These are phyloP conservation scores for Gasterosteus aculeatus DNA, from an alignment of 2,113 vertebrate species.

Conservation along the genomic window DNA sequence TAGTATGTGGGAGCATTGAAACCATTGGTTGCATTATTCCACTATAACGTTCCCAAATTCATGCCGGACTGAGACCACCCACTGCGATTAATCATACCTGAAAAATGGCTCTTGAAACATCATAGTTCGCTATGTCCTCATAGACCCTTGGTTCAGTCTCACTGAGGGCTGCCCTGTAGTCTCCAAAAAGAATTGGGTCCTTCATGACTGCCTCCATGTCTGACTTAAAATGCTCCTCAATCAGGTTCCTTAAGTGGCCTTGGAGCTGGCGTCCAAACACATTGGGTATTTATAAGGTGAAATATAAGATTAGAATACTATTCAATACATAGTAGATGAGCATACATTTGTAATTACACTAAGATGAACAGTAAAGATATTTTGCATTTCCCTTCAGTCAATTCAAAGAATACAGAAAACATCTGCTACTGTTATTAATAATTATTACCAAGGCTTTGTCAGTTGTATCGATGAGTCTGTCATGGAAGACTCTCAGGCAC, in stretches of 20 bases:
- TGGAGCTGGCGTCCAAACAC: slow-evolving; percentile 84
- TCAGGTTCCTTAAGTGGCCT: slow-evolving; percentile 82
- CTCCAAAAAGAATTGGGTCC: slow-evolving; percentile 94
- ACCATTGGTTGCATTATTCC: background rate
- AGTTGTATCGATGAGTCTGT: slow-evolving; percentile 88
- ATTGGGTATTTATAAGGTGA: background rate
- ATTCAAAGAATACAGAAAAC: background rate
- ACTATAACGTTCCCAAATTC: background rate
- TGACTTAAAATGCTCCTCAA: slow-evolving; percentile 83
- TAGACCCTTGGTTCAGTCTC: slow-evolving; percentile 89
- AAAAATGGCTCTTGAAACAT: slow-evolving; percentile 90
- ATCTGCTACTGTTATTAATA: background rate
- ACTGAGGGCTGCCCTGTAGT: slow-evolving; percentile 88
- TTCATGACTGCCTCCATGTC: slow-evolving; percentile 84
- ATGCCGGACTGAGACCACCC: background rate
- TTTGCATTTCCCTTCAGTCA: background rate
- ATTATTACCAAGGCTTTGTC: slow-evolving; percentile 88
- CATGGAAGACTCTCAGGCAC: slow-evolving; percentile 94
- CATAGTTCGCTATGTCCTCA: slow-evolving; percentile 94
- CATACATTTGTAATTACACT: background rate
- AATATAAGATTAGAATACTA: background rate
- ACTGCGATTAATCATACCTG: slow-evolving; percentile 78
- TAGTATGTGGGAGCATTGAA: background rate
- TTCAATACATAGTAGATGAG: background rate
- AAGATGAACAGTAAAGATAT: background rate